Evolutionary conservation across 2,888 invertebrate genomes (phyloP), one percentile per base, ranked within the genome.

Genomic region (Agriotes lineatus): DNA sequence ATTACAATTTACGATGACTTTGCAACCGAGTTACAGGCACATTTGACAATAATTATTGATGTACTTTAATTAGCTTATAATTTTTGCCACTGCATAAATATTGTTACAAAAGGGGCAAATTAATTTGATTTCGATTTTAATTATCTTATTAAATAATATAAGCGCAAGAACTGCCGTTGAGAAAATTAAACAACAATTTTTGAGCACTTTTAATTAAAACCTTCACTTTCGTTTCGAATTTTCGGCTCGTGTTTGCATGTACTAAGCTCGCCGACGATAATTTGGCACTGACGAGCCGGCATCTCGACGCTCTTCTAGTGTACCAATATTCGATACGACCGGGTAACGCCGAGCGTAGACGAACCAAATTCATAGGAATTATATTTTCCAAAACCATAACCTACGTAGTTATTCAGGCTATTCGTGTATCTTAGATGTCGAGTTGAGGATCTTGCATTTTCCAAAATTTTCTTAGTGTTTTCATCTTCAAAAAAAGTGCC

Each of bases 401-500:
- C 69, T 18, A 56, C 65, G 45, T 65, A 65, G 44, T 33, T 59
- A 48, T 65, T 69, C 19, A 64, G 18, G 56, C 59, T 54, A 16
- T 60, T 39, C 44, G 33, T 18, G 30, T 59, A 56, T 19, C 56
- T 56, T 14, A 3, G 5, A 16, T n/a, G n/a, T n/a, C 56, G 35
- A 4, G 56, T 54, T 7, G 56, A 18, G 16, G 35, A 75, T 68
- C 82, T 77, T 14, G 82, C 82, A 66, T 77, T 80, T 67, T 83
- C 83, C 69, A 84, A 63, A 57, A 84, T 83, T 70, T 80, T 79
- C 68, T 80, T 82, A 5, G 83, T 83, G 35, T 77, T 77, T 54
- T 82, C 82, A 72, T 84, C 80, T 42, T 84, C 83, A 72, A 83
- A 81, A 74, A 84, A 84, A 6, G 80, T 83, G 3, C 84, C 84